Percentiles rank a stretch among this genome's conserved stretches.
These are phyloP conservation scores for Epistrophe eligans DNA, from an alignment of 2,888 invertebrate genomes.

Conservation along the genomic window DNA sequence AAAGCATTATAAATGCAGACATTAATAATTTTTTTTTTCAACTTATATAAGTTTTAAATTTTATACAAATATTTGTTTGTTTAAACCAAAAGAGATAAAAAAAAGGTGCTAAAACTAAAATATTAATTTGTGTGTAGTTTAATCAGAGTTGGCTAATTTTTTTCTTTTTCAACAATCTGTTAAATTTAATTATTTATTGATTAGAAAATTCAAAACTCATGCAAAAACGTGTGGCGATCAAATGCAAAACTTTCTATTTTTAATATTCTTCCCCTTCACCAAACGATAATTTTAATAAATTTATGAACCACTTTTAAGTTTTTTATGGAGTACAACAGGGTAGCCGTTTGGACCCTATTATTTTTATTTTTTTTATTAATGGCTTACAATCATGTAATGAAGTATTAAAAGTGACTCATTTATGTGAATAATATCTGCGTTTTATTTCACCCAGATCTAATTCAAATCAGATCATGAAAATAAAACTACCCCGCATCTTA, in stretches of 20 bases:
- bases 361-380: neutral
- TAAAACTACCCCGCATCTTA: no score
- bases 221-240: neutral
- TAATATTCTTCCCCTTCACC: no score
- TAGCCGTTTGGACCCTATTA: neutral
- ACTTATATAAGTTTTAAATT: conserved; percentile 47
- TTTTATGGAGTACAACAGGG: neutral
- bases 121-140: conserved; percentile 45
- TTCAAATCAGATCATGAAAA: no score
- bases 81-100: conserved; percentile 41
- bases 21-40: conserved; percentile 20
- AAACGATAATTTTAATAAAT: no score
- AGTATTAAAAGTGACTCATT: neutral
- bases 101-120: conserved; percentile 73
- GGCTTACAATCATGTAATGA: neutral
- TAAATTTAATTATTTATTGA: neutral
- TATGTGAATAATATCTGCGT: no score
- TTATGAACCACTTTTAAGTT: neutral
- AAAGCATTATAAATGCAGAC: conserved; percentile 54
- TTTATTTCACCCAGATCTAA: no score
- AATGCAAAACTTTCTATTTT: neutral
- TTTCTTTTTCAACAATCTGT: neutral
- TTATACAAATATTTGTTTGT: conserved; percentile 60
- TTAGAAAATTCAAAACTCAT: neutral
- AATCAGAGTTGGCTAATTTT: conserved; percentile 36